These are phyloP conservation scores for Ormyrus rosae DNA, from an alignment of 2,888 invertebrate species.

Conservation along the genomic window DNA sequence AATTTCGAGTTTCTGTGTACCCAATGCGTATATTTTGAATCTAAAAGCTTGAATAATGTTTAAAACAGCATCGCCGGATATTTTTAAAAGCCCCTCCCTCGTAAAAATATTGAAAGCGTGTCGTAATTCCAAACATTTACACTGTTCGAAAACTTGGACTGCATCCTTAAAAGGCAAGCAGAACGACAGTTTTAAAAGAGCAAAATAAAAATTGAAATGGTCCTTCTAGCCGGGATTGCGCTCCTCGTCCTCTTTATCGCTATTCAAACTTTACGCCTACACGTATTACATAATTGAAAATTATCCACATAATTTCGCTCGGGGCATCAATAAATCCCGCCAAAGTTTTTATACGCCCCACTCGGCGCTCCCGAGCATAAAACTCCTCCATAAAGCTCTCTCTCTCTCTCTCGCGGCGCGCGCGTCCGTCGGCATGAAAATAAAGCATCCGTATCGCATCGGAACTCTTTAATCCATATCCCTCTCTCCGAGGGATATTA, in stretches of 20 bases:
- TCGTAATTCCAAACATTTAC: too few relatives aligned
- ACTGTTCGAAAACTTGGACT: background rate
- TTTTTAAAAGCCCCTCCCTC: too few relatives aligned
- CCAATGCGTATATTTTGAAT: too few relatives aligned
- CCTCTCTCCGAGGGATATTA: constrained; percentile 4
- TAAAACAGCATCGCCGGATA: too few relatives aligned
- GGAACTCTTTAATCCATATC: constrained; percentile 37
- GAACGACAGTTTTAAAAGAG: background rate
- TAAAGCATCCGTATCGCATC: background rate
- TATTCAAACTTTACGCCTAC: background rate
- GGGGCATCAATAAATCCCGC: constrained; percentile 33
- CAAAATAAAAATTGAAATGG: too few relatives aligned
- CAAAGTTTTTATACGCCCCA: constrained; percentile 31
- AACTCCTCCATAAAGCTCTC: constrained; percentile 15
- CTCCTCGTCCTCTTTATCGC: background rate
- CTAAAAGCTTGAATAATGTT: too few relatives aligned
- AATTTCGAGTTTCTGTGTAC: too few relatives aligned
- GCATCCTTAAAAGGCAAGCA: background rate
- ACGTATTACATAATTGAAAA: constrained; percentile 45
- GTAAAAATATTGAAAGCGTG: too few relatives aligned
- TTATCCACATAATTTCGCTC: constrained; percentile 38
- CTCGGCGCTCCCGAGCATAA: constrained; percentile 6
- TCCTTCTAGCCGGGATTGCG: too few relatives aligned
- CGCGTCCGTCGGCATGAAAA: too few relatives aligned
- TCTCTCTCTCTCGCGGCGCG: background rate